Evolutionary conservation across 1,140 invertebrate genomes (phyloP), one percentile per base, ranked within the genome.

Genomic region (Himalopsyche phryganea): DNA sequence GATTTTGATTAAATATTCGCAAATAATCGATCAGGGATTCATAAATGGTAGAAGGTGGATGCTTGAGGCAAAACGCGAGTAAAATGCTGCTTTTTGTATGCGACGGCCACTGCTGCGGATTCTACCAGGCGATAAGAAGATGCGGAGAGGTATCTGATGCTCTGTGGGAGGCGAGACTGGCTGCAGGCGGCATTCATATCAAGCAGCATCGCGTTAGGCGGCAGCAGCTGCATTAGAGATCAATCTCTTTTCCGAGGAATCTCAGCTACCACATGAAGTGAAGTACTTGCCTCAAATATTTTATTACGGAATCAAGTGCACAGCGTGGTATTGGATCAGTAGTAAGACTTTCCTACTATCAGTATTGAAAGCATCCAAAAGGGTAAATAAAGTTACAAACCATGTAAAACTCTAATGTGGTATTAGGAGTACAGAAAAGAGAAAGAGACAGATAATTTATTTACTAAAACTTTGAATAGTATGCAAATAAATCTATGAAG

Each of bases 221-320:
- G 58, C 50, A 53, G 50, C 49, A 60, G 50, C 50, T 60, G 44
- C 50, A 60, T 54, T 57, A 50, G 53, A 56, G 54, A 57, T 57
- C 54, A 57, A 57, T 57, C 54, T 57, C 19, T 33, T 47, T 45
- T 45, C 35, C 32, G 4, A 7, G 54, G 47, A 50, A 50, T 50
- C 54, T 50, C 54, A 28, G 44, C 53, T 40, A 41, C 45, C 53
- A 40, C 4, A 15, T 40, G 38, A 11, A 40, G n/a, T 40, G n/a
- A 11, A 40, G n/a, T 40, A 5, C 38, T 5, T n/a, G 38, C 38
- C 23, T 28, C 23, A 28, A 28, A 28, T 28, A 28, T 28, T 28
- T 28, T 28, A 28, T 28, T 9, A 28, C 3, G 3, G 23, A 5
- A 28, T 9, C 23, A 28, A 9, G 23, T 5, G 23, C 23, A 9